Conservation (phyloP, 2,797 vertebrate genomes). For the Squalus acanthias region DNA sequence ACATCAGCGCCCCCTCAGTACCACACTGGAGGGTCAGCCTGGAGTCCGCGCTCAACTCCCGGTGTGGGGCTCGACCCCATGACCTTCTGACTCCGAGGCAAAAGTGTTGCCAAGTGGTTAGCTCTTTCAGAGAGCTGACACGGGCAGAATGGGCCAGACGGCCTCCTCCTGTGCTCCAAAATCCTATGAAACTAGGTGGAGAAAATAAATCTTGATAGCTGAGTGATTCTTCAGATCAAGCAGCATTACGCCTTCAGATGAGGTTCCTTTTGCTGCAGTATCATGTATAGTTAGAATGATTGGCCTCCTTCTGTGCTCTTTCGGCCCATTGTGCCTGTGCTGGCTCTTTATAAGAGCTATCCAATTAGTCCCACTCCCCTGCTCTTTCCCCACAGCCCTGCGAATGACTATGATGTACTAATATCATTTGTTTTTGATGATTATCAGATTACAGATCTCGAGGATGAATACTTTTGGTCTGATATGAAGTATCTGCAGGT, state of each 20-base stretch:
- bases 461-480: slow-evolving; percentile 55
- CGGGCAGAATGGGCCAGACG: neutral
- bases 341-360: neutral
- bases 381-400: neutral
- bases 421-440: neutral
- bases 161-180: neutral
- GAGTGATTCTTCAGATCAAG: neutral
- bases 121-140: neutral
- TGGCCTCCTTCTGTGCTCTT: neutral
- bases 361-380: neutral
- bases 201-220: neutral
- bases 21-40: neutral
- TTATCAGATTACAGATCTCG: slow-evolving; percentile 56
- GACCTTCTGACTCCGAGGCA: neutral
- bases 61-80: neutral
- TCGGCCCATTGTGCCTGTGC: neutral
- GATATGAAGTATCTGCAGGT: slow-evolving; percentile 52
- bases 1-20: too few species aligned
- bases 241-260: neutral
- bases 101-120: too few species aligned
- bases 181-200: neutral
- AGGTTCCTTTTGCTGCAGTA: neutral
- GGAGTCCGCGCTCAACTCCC: neutral
- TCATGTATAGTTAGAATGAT: slow-evolving; percentile 38
- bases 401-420: slow-evolving; percentile 32